Percentiles rank a stretch among this genome's conserved stretches.
Evolutionary conservation across 2,797 vertebrate genomes (phyloP).

Genomic region (Natrix natrix): DNA sequence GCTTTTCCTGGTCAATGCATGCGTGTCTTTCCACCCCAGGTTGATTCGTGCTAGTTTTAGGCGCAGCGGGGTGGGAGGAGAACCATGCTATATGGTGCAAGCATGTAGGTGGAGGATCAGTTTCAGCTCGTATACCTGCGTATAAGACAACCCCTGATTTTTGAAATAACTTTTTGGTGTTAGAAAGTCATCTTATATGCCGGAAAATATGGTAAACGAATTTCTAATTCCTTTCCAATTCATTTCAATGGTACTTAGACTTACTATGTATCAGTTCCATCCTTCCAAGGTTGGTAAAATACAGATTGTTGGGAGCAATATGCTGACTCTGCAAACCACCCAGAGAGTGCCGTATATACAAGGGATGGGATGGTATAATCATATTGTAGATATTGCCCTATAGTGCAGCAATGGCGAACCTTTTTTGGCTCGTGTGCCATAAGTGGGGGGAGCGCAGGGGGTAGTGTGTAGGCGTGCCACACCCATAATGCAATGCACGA

Average conservation of each 20-base stretch:
- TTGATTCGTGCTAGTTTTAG: background rate
- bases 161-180: too few relatives aligned
- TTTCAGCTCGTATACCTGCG: too few relatives aligned
- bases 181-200: too few relatives aligned
- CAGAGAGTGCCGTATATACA: background rate
- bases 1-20: too few relatives aligned
- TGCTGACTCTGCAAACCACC: background rate
- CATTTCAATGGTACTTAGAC: background rate
- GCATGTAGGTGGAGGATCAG: background rate
- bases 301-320: background rate
- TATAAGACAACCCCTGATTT: too few relatives aligned
- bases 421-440: too few relatives aligned
- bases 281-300: background rate
- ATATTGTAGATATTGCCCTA: background rate
- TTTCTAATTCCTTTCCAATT: background rate
- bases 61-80: too few relatives aligned
- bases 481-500: too few relatives aligned
- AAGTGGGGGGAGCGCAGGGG: too few relatives aligned
- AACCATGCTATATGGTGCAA: background rate
- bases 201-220: too few relatives aligned
- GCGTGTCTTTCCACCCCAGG: background rate
- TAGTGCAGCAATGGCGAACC: background rate
- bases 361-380: background rate
- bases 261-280: background rate
- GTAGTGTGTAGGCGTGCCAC: too few relatives aligned